Conservation (phyloP, 1,140 invertebrate species). For the Thaumetopoea pityocampa region DNA sequence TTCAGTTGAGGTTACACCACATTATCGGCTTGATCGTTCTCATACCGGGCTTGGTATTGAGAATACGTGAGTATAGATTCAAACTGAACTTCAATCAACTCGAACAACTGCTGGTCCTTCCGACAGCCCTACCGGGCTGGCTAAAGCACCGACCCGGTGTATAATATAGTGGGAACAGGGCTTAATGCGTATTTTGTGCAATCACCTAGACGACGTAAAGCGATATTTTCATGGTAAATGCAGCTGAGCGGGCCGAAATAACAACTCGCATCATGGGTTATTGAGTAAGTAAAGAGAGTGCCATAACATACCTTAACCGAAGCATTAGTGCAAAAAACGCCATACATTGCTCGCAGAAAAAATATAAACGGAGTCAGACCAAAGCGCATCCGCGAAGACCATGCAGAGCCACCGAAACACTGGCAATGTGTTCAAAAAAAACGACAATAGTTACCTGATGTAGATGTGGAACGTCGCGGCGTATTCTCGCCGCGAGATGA, state of each 20-base stretch:
- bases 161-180: conserved; percentile 14
- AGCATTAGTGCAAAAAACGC: conserved; percentile 16
- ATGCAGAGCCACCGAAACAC: conserved; percentile 16
- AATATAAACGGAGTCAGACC: conserved; percentile 16
- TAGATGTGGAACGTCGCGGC: no score
- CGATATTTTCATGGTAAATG: conserved; percentile 17
- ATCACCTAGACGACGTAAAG: conserved; percentile 12
- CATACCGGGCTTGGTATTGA: background rate
- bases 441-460: conserved; percentile 10
- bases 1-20: background rate
- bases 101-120: background rate
- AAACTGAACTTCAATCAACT: background rate
- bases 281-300: conserved; percentile 15
- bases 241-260: conserved; percentile 15
- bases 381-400: conserved; percentile 16
- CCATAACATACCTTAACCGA: conserved; percentile 21
- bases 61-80: background rate
- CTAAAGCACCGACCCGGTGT: no score
- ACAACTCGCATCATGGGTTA: conserved; percentile 12
- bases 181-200: conserved; percentile 14
- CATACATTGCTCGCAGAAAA: conserved; percentile 14
- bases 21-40: background rate
- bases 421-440: conserved; percentile 9
- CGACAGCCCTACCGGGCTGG: no score
- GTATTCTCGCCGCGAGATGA: no score